Evolutionary conservation across 2,888 invertebrate genomes (phyloP).

Genomic region (Andrena camellia): DNA sequence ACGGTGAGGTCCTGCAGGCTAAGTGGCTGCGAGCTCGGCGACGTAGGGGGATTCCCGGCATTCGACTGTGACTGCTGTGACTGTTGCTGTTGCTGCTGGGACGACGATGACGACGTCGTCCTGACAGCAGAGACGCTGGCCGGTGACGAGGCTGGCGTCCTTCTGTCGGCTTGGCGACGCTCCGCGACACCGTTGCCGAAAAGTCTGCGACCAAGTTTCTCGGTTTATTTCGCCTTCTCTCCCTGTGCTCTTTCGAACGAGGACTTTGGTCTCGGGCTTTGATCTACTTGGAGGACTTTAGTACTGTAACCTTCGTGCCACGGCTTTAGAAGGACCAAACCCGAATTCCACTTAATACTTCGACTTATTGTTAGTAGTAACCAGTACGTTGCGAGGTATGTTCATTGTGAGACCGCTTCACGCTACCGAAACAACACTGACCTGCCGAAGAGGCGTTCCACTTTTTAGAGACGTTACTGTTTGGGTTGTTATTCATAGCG

Average conservation of each 20-base stretch:
- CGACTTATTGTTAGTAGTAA: too few species aligned
- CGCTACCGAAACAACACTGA: neutral
- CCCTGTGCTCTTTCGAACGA: neutral
- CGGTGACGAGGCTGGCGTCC: constrained; percentile 92
- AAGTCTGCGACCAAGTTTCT: constrained; percentile 76
- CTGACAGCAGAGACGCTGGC: constrained; percentile 85
- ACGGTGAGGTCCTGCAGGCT: constrained; percentile 92
- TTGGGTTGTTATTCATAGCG: neutral
- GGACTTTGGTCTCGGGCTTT: neutral
- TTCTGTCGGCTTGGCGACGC: constrained; percentile 87
- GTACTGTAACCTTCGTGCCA: neutral
- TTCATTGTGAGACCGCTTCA: neutral
- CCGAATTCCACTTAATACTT: neutral
- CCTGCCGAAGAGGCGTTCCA: neutral
- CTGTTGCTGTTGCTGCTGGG: constrained; percentile 71
- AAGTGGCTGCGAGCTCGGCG: constrained; percentile 86
- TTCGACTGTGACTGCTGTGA: constrained; percentile 52
- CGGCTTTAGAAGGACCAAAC: too few species aligned
- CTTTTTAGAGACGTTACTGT: neutral
- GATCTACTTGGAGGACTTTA: neutral
- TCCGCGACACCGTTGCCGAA: constrained; percentile 83
- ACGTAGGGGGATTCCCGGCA: constrained; percentile 85
- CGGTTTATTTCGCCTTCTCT: too few species aligned
- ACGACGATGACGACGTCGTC: constrained; percentile 69
- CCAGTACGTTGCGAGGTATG: neutral